A percentile compares a stretch with the other conserved stretches of the same genome.
These are phyloP conservation scores for Crypturellus undulatus DNA, from an alignment of 2,113 vertebrate species.

Conservation along the genomic window DNA sequence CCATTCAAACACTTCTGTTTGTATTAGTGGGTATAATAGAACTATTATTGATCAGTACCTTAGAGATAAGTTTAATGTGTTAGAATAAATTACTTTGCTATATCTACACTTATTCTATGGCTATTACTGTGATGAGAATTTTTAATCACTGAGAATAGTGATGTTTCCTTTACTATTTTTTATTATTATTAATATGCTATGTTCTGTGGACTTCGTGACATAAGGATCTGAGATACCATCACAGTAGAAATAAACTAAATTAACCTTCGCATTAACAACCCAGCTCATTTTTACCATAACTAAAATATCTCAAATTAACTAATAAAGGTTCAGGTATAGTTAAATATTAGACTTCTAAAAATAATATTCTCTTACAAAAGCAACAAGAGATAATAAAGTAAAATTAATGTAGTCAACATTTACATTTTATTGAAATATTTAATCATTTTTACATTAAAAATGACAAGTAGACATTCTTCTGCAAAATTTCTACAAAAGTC, in stretches of 20 bases:
- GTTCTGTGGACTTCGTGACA: not conserved
- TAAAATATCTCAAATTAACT: slow-evolving; percentile 4
- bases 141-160: not conserved
- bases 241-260: not conserved
- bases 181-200: not conserved
- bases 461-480: not conserved
- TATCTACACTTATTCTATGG: not conserved
- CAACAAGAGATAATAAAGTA: not conserved
- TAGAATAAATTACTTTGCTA: fast-evolving
- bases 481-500: not conserved
- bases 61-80: not conserved
- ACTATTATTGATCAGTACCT: not conserved
- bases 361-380: slow-evolving; percentile 12
- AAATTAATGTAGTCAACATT: not conserved
- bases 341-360: slow-evolving; percentile 33
- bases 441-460: slow-evolving; percentile 5
- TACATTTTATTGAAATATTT: not conserved
- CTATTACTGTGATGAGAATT: not conserved
- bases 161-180: not conserved
- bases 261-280: not conserved
- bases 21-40: not conserved
- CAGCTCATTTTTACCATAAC: not conserved
- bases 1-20: not conserved
- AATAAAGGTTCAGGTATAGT: not conserved
- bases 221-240: not conserved